phyloP scores from a whole-genome alignment of 1,140 invertebrate genomes.

The Drosophila miranda region DNA sequence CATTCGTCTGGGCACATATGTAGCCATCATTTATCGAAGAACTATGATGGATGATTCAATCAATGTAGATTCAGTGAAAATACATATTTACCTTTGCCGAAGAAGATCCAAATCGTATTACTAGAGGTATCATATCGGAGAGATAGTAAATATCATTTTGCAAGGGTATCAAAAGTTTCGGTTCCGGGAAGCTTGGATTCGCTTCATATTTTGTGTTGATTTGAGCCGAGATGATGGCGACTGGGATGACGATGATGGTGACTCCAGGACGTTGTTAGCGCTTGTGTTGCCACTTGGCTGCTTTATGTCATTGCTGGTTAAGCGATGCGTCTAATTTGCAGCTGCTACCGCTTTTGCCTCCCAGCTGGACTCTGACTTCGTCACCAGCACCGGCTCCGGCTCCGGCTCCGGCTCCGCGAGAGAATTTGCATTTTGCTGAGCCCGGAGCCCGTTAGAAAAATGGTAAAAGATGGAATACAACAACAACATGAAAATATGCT shows the following conservation, averaged over 20 bases:
- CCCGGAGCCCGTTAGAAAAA: too few species aligned
- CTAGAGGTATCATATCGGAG: too few species aligned
- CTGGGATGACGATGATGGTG: constrained; percentile 15
- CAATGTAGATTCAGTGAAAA: too few species aligned
- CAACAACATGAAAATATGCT: background rate
- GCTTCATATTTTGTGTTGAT: constrained; percentile 27
- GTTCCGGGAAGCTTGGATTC: constrained; percentile 1
- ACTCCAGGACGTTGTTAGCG: constrained; percentile 45
- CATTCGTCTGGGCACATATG: too few species aligned
- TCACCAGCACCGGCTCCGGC: too few species aligned
- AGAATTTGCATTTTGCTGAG: constrained; percentile 54
- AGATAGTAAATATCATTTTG: too few species aligned
- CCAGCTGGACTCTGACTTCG: too few species aligned
- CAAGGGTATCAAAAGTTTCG: background rate
- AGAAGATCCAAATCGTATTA: too few species aligned
- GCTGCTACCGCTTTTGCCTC: constrained; percentile 36
- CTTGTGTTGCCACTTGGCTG: constrained; percentile 59
- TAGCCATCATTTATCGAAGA: too few species aligned
- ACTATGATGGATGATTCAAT: too few species aligned
- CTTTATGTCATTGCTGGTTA: constrained; percentile 78
- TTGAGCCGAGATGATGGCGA: constrained; percentile 10
- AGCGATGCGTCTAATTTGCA: constrained; percentile 79
- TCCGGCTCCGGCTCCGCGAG: too few species aligned
- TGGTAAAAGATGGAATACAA: background rate
- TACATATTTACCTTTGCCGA: too few species aligned